phyloP scores from a whole-genome alignment of 92 coral and sea anemone genomes.

The Pocillopora meandrina region DNA sequence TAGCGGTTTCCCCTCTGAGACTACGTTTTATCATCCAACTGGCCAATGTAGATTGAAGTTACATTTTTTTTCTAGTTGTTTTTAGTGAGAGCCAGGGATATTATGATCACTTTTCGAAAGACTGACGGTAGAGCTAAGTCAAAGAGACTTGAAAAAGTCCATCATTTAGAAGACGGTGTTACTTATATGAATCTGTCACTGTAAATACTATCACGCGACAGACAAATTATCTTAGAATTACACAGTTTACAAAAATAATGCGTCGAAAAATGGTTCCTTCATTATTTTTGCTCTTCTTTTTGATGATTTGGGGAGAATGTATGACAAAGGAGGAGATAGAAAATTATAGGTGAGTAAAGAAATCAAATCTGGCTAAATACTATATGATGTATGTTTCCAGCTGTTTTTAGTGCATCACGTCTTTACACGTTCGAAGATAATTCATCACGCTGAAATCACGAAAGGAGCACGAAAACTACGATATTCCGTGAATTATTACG shows the following conservation, averaged over 20 bases:
- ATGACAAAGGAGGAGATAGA: constrained; percentile 80
- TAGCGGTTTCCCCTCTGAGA: neutral
- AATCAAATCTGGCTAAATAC: neutral
- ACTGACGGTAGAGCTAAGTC: neutral
- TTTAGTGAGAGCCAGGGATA: neutral
- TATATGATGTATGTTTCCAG: neutral
- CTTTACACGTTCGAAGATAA: neutral
- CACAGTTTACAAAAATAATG: constrained; percentile 18
- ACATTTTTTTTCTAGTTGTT: neutral
- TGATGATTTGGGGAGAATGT: constrained; percentile 41
- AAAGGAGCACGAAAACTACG: neutral
- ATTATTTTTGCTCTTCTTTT: constrained; percentile 38
- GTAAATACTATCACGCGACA: neutral
- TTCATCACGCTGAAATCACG: neutral
- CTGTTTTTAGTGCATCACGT: neutral
- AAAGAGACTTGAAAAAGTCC: neutral
- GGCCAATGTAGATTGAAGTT: neutral
- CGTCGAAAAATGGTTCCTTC: constrained; percentile 20
- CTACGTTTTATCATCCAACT: neutral
- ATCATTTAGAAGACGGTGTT: neutral
- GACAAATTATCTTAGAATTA: neutral
- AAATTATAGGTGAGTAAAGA: constrained; percentile 41
- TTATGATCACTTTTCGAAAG: neutral
- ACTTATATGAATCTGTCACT: neutral
- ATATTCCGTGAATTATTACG: neutral